Base-by-base conservation (phyloP, 2,113 vertebrate species). In the Eudyptes chrysolophus region DNA sequence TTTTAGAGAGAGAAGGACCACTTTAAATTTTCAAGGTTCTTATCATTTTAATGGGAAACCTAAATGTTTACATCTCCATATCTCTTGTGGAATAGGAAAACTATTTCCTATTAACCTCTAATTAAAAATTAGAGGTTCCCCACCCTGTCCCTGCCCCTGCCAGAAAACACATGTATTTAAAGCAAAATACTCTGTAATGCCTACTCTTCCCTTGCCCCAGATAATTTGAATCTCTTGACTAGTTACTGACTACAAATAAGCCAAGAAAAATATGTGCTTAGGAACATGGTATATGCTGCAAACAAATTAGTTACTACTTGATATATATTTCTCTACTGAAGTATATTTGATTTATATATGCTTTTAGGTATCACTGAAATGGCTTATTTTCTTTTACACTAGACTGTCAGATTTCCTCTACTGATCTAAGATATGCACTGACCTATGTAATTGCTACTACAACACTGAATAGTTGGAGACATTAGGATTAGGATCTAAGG, bases 61-160 rank as follows among this genome's bases (percentile, higher is more conserved):
- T 70, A n/a, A 79, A 79, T 38, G 4, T 34, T 90, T 30, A 75
- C 16, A 64, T 38, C 3, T 79, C 13, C 52, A 9, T 42, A 34
- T 58, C 58, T 38, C 6, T 54, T 82, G 26, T 54, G 30, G 11
- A 54, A 44, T 30, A 58, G 1, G 1, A 75, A 76, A 77, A 29
- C 2, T 36, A 27, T 51, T 90, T 61, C 30, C 2, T 60, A 36
- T n/a, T 84, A 55, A 69, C 7, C 0, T n/a, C 3, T 48, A 80
- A 60, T 26, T 85, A 49, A 82, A 90, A 76, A 49, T 58, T 55
- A 11, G 79, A 36, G 22, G 0, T 26, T 38, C 10, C 7, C 4
- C 0, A 7, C 16, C 9, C 6, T 38, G 26, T 54, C 16, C 21
- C 49, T 1, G 1, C 4, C 5, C 2, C 2, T 5, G 2, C 13